Evolutionary conservation across 2,888 invertebrate genomes (phyloP).

Genomic region (Steinernema scapterisci): DNA sequence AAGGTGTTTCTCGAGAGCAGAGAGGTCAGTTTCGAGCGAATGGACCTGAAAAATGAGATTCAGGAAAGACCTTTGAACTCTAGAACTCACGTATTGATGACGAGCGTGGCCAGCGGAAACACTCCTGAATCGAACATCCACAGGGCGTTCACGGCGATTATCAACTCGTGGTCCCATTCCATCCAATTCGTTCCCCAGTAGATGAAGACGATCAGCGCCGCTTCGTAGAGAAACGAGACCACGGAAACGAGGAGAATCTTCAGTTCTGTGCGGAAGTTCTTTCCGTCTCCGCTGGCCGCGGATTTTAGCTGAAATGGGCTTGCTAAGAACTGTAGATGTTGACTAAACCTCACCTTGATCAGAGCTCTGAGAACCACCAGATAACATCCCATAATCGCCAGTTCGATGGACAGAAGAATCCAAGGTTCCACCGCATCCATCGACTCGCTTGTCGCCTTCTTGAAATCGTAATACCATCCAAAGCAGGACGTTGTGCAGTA

Average conservation of each 20-base stretch:
- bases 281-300: neutral
- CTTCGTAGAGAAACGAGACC: neutral
- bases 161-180: neutral
- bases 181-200: neutral
- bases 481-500: neutral
- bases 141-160: neutral
- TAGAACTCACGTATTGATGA: neutral
- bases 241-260: neutral
- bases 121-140: neutral
- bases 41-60: too few relatives aligned
- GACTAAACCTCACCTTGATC: neutral
- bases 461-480: neutral
- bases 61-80: neutral
- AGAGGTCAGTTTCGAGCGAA: too few relatives aligned
- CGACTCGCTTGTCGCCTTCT: neutral
- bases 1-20: too few relatives aligned
- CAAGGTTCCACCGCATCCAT: neutral
- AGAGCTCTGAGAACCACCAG: neutral
- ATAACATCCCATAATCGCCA: neutral
- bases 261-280: neutral
- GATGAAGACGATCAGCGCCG: neutral
- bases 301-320: neutral
- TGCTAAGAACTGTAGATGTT: too few relatives aligned
- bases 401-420: neutral
- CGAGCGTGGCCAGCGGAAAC: neutral